Percentiles rank a stretch among this genome's conserved stretches.
Conservation (phyloP, 2,797 vertebrate species). For the Propithecus perrieri region DNA sequence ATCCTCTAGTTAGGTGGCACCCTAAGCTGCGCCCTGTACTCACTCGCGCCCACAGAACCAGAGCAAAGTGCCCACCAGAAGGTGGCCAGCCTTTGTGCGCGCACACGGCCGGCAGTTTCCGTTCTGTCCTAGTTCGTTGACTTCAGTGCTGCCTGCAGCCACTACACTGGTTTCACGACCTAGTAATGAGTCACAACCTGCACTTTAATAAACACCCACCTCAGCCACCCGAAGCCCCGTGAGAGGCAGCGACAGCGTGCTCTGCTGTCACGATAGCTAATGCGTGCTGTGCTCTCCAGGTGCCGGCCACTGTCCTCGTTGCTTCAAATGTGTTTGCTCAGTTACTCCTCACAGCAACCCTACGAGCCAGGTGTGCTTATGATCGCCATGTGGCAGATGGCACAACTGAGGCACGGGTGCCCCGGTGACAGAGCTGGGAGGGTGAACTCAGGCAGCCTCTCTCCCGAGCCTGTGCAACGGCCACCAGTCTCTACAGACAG, state of each 20-base stretch:
- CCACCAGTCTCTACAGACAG: neutral
- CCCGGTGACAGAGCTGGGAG: accelerated
- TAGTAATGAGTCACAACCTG: neutral
- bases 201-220: neutral
- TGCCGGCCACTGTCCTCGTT: neutral
- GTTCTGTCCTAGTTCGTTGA: neutral
- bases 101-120: accelerated
- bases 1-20: neutral
- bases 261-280: neutral
- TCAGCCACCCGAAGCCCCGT: neutral
- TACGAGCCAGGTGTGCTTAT: neutral
- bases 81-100: accelerated
- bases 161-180: neutral
- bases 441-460: neutral
- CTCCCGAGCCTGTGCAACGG: neutral
- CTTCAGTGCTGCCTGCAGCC: neutral
- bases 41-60: neutral
- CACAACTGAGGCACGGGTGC: neutral
- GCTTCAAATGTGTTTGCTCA: neutral
- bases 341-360: neutral
- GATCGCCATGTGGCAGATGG: neutral
- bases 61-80: accelerated
- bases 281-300: accelerated
- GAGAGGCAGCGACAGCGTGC: neutral
- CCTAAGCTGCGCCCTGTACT: neutral